Conservation (phyloP, 23 tunicate species). For the Styela plicata region DNA sequence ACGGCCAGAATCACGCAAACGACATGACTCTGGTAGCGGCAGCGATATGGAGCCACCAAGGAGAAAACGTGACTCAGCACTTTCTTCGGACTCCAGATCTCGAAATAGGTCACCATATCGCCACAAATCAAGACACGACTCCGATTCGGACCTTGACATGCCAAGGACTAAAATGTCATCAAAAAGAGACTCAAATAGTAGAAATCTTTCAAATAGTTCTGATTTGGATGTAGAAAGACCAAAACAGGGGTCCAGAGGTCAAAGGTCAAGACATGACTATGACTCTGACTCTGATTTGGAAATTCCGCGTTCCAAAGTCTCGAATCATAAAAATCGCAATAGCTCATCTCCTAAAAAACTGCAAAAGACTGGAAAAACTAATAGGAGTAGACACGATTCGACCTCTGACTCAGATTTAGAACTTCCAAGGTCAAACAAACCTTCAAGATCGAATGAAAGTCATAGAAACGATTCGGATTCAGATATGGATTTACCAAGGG, state of each 20-base stretch:
- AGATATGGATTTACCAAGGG: slow-evolving; percentile 36
- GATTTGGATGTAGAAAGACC: too few species aligned
- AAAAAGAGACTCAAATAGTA: neutral
- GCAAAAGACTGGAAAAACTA: neutral
- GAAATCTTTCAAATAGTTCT: too few species aligned
- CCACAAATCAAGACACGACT: neutral
- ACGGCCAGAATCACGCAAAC: neutral
- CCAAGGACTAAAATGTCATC: neutral
- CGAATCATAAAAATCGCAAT: neutral
- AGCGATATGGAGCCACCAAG: neutral
- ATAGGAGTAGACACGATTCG: slow-evolving; percentile 7
- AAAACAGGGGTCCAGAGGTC: neutral
- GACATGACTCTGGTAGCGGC: slow-evolving; percentile 47
- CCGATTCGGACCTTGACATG: neutral
- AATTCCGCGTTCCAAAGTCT: too few species aligned
- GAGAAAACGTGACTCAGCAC: slow-evolving; percentile 9
- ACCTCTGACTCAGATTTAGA: slow-evolving; percentile 32
- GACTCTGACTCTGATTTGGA: too few species aligned
- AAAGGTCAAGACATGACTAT: slow-evolving; percentile 15
- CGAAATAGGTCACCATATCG: slow-evolving; percentile 2
- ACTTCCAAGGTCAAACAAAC: slow-evolving; percentile 27
- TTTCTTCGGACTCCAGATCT: slow-evolving; percentile 2
- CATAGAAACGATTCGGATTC: slow-evolving; percentile 24
- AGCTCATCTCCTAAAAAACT: neutral
- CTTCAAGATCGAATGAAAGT: neutral